Base-by-base conservation (phyloP, 2,888 invertebrate genomes). In the Epiblema foenella region DNA sequence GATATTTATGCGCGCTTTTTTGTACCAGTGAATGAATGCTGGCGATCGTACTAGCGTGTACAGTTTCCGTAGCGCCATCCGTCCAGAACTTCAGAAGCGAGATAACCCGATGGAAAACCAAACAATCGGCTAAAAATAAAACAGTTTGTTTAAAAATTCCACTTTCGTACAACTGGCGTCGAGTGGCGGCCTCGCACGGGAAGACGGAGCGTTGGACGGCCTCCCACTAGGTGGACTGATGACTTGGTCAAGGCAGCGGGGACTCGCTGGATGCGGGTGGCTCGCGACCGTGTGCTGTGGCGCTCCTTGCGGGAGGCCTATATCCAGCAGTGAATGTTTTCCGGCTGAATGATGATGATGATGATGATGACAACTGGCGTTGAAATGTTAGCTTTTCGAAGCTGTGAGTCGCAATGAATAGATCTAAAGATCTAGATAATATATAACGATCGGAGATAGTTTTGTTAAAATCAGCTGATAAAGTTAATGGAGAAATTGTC, bases 81-180 rank as follows among this genome's bases (percentile, higher is more conserved):
- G 33, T 39, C 29, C 64, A 64, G 58, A 70, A 70, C 42, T 42
- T 15, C 39, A 29, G 64, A 64, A 54, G 64, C 59, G 58, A 17
- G 69, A 11, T 59, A 69, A 65, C 59, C 18, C 65, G 65, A 56
- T 58, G 59, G 54, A 33, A 46, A 59, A 66, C 65, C 54, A 70
- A 70, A 70, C 70, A 60, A 60, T 60, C 37, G 57, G 59, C 70
- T 70, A 66, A 66, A 70, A 70, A 70, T 70, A 70, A 66, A 5
- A 33, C 46, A 20, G 69, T 69, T 69, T 70, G 70, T 70, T 66
- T 70, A 70, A 65, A 68, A 70, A 70, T 66, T 66, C 70, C 65
- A 60, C 59, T 70, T 66, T 52, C 58, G 24, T 66, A 52, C 70
- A 60, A 54, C 46, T 20, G 54, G 18, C 65, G 65, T 57, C 24